These are phyloP conservation scores for Chymomyza procnemis DNA, from an alignment of 2,888 invertebrate genomes.

Conservation along the genomic window DNA sequence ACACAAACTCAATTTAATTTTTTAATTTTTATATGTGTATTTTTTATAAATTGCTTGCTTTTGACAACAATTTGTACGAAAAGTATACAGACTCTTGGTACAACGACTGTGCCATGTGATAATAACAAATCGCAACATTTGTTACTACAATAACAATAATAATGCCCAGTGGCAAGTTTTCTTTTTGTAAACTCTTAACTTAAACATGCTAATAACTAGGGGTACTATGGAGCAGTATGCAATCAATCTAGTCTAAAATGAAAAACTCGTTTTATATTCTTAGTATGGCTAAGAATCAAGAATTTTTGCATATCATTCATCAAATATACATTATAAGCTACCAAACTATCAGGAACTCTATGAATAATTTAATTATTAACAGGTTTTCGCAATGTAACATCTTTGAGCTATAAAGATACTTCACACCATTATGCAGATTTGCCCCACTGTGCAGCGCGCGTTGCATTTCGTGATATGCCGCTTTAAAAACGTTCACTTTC, in stretches of 20 bases:
- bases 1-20: not conserved
- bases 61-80: not conserved
- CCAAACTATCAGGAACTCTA: too few relatives aligned
- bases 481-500: constrained; percentile 70
- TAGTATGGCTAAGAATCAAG: too few relatives aligned
- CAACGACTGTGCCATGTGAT: constrained; percentile 8
- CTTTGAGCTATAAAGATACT: too few relatives aligned
- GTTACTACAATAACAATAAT: constrained; percentile 4
- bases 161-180: not conserved
- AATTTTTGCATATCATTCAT: too few relatives aligned
- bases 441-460: constrained; percentile 8
- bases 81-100: not conserved
- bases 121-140: constrained; percentile 11
- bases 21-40: not conserved
- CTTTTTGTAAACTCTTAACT: not conserved
- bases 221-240: not conserved
- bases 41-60: not conserved
- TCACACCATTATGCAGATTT: not conserved
- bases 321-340: too few relatives aligned
- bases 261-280: too few relatives aligned
- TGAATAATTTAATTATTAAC: too few relatives aligned
- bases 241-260: not conserved
- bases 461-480: constrained; percentile 34
- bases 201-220: constrained; percentile 10
- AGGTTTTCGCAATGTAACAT: too few relatives aligned